phyloP scores from a whole-genome alignment of 2,113 vertebrate genomes.

The Apus apus region DNA sequence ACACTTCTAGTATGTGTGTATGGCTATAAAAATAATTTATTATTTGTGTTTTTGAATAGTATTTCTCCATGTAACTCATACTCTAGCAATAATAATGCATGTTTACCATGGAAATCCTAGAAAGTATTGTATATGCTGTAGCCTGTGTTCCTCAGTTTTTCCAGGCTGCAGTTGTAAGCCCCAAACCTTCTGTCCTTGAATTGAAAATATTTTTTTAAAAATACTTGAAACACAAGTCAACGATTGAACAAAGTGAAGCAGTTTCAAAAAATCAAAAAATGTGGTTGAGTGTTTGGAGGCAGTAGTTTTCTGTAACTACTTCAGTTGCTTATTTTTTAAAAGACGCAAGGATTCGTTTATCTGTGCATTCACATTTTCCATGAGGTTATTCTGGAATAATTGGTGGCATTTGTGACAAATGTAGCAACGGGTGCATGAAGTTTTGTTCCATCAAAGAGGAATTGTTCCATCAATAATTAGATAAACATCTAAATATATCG shows the following conservation, averaged over 20 bases:
- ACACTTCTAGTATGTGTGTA: neutral
- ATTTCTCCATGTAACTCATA: neutral
- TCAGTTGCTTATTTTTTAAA: neutral
- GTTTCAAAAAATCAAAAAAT: neutral
- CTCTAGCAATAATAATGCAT: neutral
- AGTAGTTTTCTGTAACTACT: neutral
- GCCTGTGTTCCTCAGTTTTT: neutral
- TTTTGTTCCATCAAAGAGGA: neutral
- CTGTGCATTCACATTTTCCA: neutral
- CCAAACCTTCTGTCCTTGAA: neutral
- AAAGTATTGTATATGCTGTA: neutral
- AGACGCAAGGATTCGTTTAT: neutral
- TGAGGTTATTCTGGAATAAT: neutral
- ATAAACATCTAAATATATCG: neutral
- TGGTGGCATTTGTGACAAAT: neutral
- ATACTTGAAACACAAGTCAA: neutral
- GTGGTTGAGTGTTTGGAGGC: neutral
- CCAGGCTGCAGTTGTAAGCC: neutral
- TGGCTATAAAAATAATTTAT: neutral
- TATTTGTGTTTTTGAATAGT: neutral
- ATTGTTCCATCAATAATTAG: neutral
- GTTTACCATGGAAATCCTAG: neutral
- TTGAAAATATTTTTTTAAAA: neutral
- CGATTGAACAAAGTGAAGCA: neutral
- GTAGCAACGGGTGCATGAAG: neutral